Evolutionary conservation across 2,888 invertebrate genomes (phyloP).

Genomic region (Nephrotoma guestfalica): DNA sequence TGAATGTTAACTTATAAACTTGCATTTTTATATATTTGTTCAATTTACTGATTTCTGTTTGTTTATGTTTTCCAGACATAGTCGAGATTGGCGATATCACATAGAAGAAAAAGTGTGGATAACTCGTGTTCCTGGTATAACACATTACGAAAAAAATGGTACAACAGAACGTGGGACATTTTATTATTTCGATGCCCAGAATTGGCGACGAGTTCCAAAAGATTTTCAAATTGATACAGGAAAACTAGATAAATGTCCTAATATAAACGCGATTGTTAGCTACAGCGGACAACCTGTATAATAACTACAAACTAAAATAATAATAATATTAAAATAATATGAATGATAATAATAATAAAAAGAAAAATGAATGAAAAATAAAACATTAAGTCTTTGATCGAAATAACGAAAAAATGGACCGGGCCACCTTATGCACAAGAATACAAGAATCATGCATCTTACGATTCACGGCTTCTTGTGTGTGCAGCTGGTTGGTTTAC

Average conservation of each 20-base stretch:
- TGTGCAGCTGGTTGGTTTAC: neutral
- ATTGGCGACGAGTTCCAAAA: conserved; percentile 97
- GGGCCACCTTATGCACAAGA: conserved; percentile 9
- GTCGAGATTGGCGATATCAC: conserved; percentile 98
- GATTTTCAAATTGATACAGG: conserved; percentile 98
- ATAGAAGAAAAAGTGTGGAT: conserved; percentile 99
- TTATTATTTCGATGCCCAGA: conserved; percentile 97
- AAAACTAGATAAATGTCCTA: conserved; percentile 72
- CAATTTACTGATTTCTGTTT: neutral
- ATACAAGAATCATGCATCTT: conserved; percentile 4
- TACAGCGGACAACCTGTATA: conserved; percentile 35
- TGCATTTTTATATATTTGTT: no score
- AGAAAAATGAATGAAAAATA: conserved; percentile 7
- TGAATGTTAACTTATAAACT: no score
- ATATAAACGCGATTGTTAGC: conserved; percentile 33
- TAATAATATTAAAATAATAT: conserved; percentile 7
- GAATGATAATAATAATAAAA: neutral
- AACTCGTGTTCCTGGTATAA: conserved; percentile 91
- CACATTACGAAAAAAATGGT: conserved; percentile 85
- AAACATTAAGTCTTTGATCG: neutral
- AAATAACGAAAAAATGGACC: conserved; percentile 8
- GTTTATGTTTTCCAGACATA: conserved; percentile 52
- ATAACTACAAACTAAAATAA: conserved; percentile 18
- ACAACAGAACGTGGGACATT: conserved; percentile 98
- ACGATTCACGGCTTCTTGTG: neutral